A percentile compares a stretch with the other conserved stretches of the same genome.
phyloP scores from a whole-genome alignment of 53 echinoderm and acorn worm species.

The Astropecten irregularis region DNA sequence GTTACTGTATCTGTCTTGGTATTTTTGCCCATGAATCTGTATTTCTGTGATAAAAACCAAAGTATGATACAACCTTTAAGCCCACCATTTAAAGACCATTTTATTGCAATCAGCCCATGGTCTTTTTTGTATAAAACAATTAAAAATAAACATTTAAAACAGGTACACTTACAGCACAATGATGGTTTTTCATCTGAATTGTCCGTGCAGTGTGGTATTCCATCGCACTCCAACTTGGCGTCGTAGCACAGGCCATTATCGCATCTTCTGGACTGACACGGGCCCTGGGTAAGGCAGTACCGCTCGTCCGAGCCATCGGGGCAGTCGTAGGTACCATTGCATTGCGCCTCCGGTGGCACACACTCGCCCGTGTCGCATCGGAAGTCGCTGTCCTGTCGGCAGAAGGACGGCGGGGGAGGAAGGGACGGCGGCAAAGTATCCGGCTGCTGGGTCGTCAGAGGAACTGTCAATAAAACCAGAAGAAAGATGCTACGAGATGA shows the following conservation, averaged over 20 bases:
- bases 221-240: constrained; percentile 10
- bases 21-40: no score
- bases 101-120: no score
- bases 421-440: background rate
- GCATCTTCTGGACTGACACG: background rate
- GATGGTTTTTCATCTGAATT: constrained; percentile 35
- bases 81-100: no score
- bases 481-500: no score
- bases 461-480: background rate
- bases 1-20: no score
- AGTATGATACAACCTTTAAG: no score
- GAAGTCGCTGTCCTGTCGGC: constrained; percentile 39
- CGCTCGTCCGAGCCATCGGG: constrained; percentile 55
- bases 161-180: constrained; percentile 37
- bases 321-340: constrained; percentile 61
- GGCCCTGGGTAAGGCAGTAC: constrained; percentile 16
- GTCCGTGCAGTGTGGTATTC: constrained; percentile 41
- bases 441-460: background rate
- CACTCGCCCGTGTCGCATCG: constrained; percentile 50
- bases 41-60: no score
- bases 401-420: background rate
- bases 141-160: no score
- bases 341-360: background rate
- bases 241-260: constrained; percentile 22
- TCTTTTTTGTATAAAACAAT: no score